Conservation (phyloP, 2,113 vertebrate species). For the Seriola aureovittata region DNA sequence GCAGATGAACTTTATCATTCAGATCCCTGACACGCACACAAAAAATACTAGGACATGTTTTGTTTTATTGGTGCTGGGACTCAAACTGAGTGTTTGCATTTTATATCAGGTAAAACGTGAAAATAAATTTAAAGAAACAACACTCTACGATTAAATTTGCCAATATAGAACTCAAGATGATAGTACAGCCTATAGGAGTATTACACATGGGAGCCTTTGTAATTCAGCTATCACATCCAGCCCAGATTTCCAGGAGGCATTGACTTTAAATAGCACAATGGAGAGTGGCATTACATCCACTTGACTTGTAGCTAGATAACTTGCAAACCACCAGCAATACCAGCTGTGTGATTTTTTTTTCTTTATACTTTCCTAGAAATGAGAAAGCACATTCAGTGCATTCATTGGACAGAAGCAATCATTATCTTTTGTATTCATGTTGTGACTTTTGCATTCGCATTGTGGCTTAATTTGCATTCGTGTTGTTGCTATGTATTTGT, state of each 20-base stretch:
- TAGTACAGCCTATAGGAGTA: neutral
- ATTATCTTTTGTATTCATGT: no score
- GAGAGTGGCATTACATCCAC: constrained; percentile 6
- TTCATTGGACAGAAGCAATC: neutral
- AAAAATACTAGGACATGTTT: neutral
- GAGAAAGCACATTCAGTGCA: neutral
- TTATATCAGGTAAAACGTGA: neutral
- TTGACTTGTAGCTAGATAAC: neutral
- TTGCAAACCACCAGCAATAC: neutral
- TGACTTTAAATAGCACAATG: constrained; percentile 26
- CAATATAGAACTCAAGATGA: neutral
- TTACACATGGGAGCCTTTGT: neutral
- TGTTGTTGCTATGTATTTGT: no score
- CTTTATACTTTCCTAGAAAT: neutral
- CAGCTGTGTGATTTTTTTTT: neutral
- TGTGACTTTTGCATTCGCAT: no score
- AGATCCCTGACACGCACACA: neutral
- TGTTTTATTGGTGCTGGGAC: neutral
- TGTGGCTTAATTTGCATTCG: no score
- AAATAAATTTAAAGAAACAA: neutral
- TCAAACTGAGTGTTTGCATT: neutral
- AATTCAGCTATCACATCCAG: constrained; percentile 13
- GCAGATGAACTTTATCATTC: constrained; percentile 8
- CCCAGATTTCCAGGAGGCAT: constrained; percentile 3
- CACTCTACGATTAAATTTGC: neutral